Percentiles rank a stretch among this genome's conserved stretches.
Conservation (phyloP, 2,113 vertebrate species). For the Psilopogon haemacephalus region DNA sequence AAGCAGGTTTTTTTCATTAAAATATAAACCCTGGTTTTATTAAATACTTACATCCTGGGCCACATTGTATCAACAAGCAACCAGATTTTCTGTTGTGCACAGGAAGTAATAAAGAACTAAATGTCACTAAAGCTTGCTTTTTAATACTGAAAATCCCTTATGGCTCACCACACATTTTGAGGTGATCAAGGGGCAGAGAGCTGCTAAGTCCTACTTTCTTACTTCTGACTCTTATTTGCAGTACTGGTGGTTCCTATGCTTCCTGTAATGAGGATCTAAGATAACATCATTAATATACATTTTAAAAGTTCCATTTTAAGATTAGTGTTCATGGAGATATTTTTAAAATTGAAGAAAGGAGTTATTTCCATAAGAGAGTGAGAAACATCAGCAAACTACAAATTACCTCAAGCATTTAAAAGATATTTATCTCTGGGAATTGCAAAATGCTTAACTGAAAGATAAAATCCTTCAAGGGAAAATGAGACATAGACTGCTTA, state of each 20-base stretch:
- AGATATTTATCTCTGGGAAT: not conserved
- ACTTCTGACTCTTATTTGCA: not conserved
- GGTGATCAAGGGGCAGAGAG: not conserved
- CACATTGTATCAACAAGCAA: not conserved
- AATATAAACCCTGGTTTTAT: not conserved
- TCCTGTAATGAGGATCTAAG: not conserved
- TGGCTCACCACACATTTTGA: not conserved
- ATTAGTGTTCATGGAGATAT: too few relatives aligned
- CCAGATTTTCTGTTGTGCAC: not conserved
- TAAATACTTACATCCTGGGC: not conserved
- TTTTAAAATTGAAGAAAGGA: not conserved
- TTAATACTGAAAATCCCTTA: not conserved
- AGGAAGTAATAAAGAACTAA: not conserved
- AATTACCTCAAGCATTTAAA: not conserved
- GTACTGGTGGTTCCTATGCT: not conserved
- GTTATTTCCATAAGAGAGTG: not conserved
- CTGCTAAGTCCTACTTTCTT: not conserved
- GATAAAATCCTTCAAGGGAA: not conserved
- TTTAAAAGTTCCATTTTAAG: not conserved
- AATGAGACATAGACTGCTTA: not conserved
- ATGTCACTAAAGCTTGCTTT: not conserved
- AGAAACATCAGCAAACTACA: not conserved
- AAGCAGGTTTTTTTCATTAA: not conserved
- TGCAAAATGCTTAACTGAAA: constrained; percentile 1
- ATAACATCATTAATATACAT: not conserved